Base-by-base conservation (phyloP, 2,888 invertebrate genomes). In the Drosophila birchii region DNA sequence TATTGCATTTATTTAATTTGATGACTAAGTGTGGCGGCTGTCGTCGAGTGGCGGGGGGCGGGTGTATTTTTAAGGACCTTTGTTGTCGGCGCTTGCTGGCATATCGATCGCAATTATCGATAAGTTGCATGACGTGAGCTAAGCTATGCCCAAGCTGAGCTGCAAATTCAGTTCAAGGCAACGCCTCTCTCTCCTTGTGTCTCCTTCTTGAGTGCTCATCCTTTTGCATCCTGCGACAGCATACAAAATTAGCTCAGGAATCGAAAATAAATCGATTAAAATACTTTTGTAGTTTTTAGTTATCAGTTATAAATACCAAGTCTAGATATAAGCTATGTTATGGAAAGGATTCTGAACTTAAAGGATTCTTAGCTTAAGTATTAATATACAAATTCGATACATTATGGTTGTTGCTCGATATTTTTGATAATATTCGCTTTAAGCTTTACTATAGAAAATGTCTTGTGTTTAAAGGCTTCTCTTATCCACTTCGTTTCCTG, bases 61-160 rank as follows among this genome's bases (percentile, higher is more conserved):
- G 20, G 4, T 44, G 54, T 20, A 9, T 51, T 34, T 51, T 34
- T 51, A 51, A 51, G 51, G 34, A 51, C 51, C 51, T 51, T 20
- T 51, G 51, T 51, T 51, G 51, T 51, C 51, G 51, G 11, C 47
- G 47, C 47, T 47, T 7, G 47, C 43, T 51, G 20, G 34, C 51
- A 63, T 85, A 89, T 83, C 89, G 82, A 89, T 84, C 82, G 63
- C 64, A 60, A 81, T 74, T 82, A 89, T 89, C 82, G 85, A 82
- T 88, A 82, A 81, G 78, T 69, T 64, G 61, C 41, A 63, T 81
- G 86, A 79, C 80, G 73, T 70, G 45, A 36, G 57, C 38, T 32
- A 23, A 41, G 36, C 38, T 32, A 23, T 32, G 61, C 39, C 20
- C 18, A 34, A 11, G 49, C 56, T 66, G 18, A n/a, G 41, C 64